These are phyloP conservation scores for Charina bottae DNA, from an alignment of 2,113 vertebrate genomes.

Conservation along the genomic window DNA sequence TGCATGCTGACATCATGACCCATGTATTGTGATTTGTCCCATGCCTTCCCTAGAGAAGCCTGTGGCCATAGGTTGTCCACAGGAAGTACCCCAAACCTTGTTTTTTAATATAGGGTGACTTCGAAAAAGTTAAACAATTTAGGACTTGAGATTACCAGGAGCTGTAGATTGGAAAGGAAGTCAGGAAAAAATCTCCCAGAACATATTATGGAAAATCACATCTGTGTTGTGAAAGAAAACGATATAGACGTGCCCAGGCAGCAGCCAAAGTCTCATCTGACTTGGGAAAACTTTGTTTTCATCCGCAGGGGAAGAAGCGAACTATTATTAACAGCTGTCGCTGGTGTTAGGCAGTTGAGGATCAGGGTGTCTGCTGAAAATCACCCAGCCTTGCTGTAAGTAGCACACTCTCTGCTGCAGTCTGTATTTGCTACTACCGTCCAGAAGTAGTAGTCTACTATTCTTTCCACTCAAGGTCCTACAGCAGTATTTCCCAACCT, in stretches of 20 bases:
- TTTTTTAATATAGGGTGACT: too few relatives aligned
- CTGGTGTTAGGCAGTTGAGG: background rate
- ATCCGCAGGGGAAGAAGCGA: background rate
- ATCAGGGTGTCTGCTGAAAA: background rate
- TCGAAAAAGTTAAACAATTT: too few relatives aligned
- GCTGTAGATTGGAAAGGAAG: background rate
- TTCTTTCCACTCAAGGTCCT: too few relatives aligned
- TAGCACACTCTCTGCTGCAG: background rate
- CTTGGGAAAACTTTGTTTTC: background rate
- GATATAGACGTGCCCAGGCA: background rate
- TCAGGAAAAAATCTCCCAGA: background rate
- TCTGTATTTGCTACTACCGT: background rate
- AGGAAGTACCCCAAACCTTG: too few relatives aligned
- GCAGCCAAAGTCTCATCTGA: background rate
- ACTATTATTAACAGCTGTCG: background rate
- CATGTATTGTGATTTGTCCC: too few relatives aligned
- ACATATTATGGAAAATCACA: background rate
- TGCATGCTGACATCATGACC: too few relatives aligned
- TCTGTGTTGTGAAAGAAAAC: background rate
- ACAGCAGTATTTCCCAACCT: too few relatives aligned
- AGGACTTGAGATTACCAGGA: too few relatives aligned
- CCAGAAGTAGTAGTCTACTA: too few relatives aligned
- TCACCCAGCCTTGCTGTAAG: too few relatives aligned
- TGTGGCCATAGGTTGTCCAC: too few relatives aligned
- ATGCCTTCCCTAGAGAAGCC: too few relatives aligned